These are phyloP conservation scores for Glyphotaelius pellucidus DNA, from an alignment of 2,888 invertebrate genomes.

Conservation along the genomic window DNA sequence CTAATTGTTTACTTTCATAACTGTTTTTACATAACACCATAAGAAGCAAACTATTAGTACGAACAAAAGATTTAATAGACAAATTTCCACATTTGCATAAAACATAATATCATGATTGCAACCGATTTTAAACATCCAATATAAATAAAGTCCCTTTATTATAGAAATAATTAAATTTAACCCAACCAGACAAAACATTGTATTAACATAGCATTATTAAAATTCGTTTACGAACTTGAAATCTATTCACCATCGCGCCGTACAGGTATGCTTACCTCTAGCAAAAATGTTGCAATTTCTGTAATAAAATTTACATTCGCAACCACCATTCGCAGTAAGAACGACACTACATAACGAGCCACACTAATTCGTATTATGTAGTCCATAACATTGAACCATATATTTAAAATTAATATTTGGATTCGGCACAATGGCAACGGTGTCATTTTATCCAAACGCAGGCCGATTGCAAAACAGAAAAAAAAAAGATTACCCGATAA, in stretches of 20 bases:
- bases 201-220: no score
- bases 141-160: neutral
- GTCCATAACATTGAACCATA: neutral
- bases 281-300: neutral
- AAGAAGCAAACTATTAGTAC: no score
- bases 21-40: no score
- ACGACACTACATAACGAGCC: neutral
- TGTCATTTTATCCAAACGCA: neutral
- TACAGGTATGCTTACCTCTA: neutral
- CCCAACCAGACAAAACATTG: neutral
- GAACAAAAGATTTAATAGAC: no score
- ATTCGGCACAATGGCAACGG: neutral
- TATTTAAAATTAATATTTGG: neutral
- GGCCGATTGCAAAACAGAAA: neutral
- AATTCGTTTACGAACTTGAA: neutral
- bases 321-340: neutral
- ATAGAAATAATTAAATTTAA: neutral
- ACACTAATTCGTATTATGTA: neutral
- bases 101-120: neutral
- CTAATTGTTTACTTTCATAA: no score
- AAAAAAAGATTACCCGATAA: conserved; percentile 3
- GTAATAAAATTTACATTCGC: neutral
- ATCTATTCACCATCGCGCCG: neutral
- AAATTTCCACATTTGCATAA: neutral
- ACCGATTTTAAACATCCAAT: neutral